Conservation (phyloP, 2,113 vertebrate genomes). For the Balaenoptera acutorostrata region DNA sequence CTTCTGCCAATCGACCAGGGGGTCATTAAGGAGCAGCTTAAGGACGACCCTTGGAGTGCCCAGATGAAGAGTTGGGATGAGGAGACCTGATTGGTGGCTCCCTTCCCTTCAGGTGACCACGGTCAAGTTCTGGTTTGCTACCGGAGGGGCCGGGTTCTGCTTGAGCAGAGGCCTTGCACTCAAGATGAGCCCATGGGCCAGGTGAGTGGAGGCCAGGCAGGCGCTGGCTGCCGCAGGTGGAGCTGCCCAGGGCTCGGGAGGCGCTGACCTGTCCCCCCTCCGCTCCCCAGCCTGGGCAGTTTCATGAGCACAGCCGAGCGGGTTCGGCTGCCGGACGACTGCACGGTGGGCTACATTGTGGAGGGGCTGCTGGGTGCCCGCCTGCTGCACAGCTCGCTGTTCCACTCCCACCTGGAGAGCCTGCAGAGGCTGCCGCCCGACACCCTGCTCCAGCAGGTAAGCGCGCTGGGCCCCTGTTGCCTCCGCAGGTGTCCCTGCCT, state of each 20-base stretch:
- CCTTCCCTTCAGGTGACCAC: slow-evolving; percentile 49
- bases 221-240: background rate
- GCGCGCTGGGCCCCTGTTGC: background rate
- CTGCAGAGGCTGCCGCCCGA: slow-evolving; percentile 86
- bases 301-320: slow-evolving; percentile 97
- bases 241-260: rapidly evolving
- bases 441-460: slow-evolving; percentile 88
- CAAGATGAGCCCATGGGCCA: slow-evolving; percentile 99
- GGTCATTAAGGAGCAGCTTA: rapidly evolving
- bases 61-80: too few relatives aligned
- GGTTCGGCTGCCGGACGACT: slow-evolving; percentile 95
- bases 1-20: background rate
- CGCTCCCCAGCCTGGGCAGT: slow-evolving; percentile 87
- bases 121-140: slow-evolving; percentile 98
- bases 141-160: slow-evolving; percentile 97
- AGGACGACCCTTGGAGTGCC: rapidly evolving
- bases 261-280: background rate
- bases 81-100: background rate
- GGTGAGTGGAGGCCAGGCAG: slow-evolving; percentile 74
- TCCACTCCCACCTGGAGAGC: slow-evolving; percentile 97
- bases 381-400: slow-evolving; percentile 87
- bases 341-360: slow-evolving; percentile 96
- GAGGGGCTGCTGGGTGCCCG: slow-evolving; percentile 93
- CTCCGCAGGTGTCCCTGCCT: rapidly evolving
- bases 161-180: slow-evolving; percentile 96